Percentiles rank a stretch among this genome's conserved stretches.
Evolutionary conservation across 2,797 vertebrate genomes (phyloP).

Genomic region (Epinephelus awoara): DNA sequence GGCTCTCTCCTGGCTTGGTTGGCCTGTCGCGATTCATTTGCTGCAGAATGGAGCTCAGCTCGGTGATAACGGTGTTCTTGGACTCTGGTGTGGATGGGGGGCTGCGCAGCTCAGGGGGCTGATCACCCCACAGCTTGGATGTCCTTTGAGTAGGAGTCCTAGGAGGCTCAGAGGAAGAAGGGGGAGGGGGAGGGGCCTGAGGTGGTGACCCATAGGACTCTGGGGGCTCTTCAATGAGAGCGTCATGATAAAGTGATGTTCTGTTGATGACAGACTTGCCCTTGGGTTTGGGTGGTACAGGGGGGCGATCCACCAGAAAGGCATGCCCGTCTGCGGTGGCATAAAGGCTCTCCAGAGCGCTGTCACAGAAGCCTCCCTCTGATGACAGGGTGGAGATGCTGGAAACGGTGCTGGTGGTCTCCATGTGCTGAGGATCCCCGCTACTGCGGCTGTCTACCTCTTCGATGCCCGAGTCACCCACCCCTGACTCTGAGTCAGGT

Average conservation of each 20-base stretch:
- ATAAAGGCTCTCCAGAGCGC: slow-evolving; percentile 91
- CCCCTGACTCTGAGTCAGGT: slow-evolving; percentile 88
- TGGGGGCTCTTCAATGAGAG: slow-evolving; percentile 92
- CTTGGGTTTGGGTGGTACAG: slow-evolving; percentile 98
- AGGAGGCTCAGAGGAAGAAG: slow-evolving; percentile 83
- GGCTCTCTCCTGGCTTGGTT: slow-evolving; percentile 90
- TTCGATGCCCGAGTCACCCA: slow-evolving; percentile 95
- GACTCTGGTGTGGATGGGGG: slow-evolving; percentile 91
- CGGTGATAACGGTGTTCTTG: slow-evolving; percentile 96
- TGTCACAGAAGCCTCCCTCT: slow-evolving; percentile 90
- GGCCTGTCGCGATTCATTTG: slow-evolving; percentile 96
- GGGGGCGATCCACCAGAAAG: slow-evolving; percentile 94
- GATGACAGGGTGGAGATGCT: slow-evolving; percentile 98
- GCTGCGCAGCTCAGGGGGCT: slow-evolving; percentile 90
- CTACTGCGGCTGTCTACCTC: slow-evolving; percentile 95
- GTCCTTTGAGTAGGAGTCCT: slow-evolving; percentile 92
- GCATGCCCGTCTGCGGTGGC: slow-evolving; percentile 94
- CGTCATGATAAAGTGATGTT: slow-evolving; percentile 93
- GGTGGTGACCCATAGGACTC: slow-evolving; percentile 90
- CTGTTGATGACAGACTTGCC: slow-evolving; percentile 94
- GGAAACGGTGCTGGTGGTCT: slow-evolving; percentile 98
- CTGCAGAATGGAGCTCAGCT: slow-evolving; percentile 97
- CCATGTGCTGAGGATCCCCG: slow-evolving; percentile 93
- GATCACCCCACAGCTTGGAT: slow-evolving; percentile 96
- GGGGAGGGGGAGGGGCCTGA: slow-evolving; percentile 88